Evolutionary conservation across 2,888 invertebrate genomes (phyloP), one percentile per base, ranked within the genome.

Genomic region (Argyresthia albistria): DNA sequence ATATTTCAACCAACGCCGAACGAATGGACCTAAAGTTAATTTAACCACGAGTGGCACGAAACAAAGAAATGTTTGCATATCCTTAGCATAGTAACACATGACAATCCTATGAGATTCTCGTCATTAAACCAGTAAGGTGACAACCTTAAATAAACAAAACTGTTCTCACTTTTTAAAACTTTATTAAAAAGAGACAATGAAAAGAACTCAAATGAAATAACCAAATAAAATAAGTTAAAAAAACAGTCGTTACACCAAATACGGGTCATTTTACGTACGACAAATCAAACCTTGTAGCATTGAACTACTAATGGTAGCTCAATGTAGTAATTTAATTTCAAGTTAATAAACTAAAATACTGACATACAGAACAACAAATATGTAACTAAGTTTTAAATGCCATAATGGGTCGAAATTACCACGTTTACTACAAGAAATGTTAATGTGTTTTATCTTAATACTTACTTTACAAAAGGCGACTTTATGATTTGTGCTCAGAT

Each of bases 121-220:
- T n/a, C n/a, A n/a, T n/a, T n/a, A 43, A 43, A 12, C 6, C 11
- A 43, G 43, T 6, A 10, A 12, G n/a, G n/a, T n/a, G n/a, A n/a
- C n/a, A n/a, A n/a, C n/a, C n/a, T n/a, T n/a, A n/a, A n/a, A n/a
- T n/a, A n/a, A n/a, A n/a, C n/a, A n/a, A 43, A 43, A 10, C 43
- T 11, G n/a, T 3, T 9, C n/a, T 14, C 8, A 45, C 14, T 51
- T 45, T 51, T 53, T 57, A 52, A 46, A 0, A 47, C 48, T 37
- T 10, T 46, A 12, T 63, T 62, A 64, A 67, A 67, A 56, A 64
- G 59, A 62, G 55, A 64, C 66, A 64, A 52, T 55, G 61, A 65
- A 67, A 67, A 65, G 53, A 60, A 63, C 54, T 42, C 66, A 62
- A 60, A 67, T 67, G 66, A 67, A 15, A 10, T 8, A 14, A 45